Conservation (phyloP, 2,888 invertebrate genomes). For the Isotomurus palustris region DNA sequence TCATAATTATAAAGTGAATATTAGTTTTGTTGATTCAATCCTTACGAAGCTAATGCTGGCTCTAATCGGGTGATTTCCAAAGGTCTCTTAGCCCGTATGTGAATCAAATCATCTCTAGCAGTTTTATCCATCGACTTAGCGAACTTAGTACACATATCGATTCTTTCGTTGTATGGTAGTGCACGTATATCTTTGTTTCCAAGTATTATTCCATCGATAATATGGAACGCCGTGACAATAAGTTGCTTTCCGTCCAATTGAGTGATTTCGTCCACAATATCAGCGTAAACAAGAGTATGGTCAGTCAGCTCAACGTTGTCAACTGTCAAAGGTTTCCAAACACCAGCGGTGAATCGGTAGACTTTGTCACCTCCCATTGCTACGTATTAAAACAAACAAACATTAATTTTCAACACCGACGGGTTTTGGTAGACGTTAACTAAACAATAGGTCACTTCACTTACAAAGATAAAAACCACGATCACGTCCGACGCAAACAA, state of each 20-base stretch:
- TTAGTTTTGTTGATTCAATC: neutral
- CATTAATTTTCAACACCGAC: neutral
- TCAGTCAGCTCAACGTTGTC: constrained; percentile 61
- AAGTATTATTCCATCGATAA: constrained; percentile 72
- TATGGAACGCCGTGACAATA: constrained; percentile 62
- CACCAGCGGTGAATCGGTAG: constrained; percentile 56
- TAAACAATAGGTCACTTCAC: neutral
- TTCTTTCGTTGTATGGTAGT: constrained; percentile 56
- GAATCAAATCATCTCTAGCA: constrained; percentile 22
- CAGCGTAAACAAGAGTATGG: constrained; percentile 68
- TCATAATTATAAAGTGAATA: neutral
- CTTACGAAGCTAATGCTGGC: constrained; percentile 19
- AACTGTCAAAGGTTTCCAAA: constrained; percentile 49
- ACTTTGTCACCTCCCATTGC: constrained; percentile 56
- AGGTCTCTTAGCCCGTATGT: constrained; percentile 23
- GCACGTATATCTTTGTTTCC: constrained; percentile 65
- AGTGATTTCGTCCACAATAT: constrained; percentile 63
- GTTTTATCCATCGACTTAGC: constrained; percentile 66
- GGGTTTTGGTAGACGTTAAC: neutral
- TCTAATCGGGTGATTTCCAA: constrained; percentile 26
- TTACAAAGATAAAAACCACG: constrained; percentile 42
- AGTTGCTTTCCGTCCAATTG: constrained; percentile 58
- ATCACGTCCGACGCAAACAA: constrained; percentile 39
- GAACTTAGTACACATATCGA: constrained; percentile 59
- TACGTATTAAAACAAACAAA: constrained; percentile 23